Percentiles rank a stretch among this genome's conserved stretches.
Evolutionary conservation across 2,113 vertebrate species (phyloP).

Genomic region (Trematocara variabile): DNA sequence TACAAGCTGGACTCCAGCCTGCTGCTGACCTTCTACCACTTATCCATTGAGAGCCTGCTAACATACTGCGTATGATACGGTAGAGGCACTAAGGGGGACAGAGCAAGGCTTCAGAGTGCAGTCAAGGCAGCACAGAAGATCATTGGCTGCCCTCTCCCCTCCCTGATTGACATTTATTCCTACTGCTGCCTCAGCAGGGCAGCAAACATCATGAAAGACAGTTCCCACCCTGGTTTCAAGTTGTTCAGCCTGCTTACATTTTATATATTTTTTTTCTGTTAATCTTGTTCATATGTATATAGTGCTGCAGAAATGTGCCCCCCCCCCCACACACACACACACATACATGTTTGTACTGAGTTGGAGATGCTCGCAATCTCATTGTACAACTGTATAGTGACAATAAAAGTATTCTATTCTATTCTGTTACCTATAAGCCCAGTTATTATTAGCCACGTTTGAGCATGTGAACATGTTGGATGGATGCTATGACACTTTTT

Average conservation of each 20-base stretch:
- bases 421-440: background rate
- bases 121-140: background rate
- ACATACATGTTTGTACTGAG: background rate
- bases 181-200: background rate
- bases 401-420: background rate
- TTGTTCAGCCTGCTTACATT: background rate
- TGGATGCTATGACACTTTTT: background rate
- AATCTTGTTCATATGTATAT: background rate
- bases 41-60: background rate
- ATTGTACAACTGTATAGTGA: background rate
- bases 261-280: background rate
- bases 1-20: background rate
- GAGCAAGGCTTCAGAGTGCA: background rate
- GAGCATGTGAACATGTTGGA: background rate
- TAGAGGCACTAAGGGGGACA: background rate
- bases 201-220: background rate
- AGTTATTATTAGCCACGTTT: background rate
- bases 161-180: background rate
- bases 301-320: background rate
- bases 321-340: background rate
- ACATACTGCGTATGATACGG: background rate
- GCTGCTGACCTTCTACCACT: background rate
- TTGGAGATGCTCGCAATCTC: background rate
- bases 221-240: background rate
- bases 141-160: background rate